A percentile compares a stretch with the other conserved stretches of the same genome.
phyloP scores from a whole-genome alignment of 2,888 invertebrate species.

The Cataglyphis rosenhaueri region DNA sequence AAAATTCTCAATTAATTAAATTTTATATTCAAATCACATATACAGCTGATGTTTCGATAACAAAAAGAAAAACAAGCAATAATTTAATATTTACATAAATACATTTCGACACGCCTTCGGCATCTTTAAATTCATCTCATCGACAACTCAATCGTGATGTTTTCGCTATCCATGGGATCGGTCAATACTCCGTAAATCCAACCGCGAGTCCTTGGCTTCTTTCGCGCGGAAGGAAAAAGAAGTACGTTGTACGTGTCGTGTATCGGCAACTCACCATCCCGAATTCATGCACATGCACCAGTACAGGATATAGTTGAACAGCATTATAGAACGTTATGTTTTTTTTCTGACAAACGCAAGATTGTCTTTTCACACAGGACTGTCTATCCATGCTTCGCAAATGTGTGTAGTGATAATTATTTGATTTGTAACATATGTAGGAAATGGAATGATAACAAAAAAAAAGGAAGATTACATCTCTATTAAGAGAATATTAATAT shows the following conservation, averaged over 20 bases:
- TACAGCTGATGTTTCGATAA: background rate
- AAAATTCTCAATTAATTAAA: background rate
- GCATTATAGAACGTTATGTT: conserved; percentile 66
- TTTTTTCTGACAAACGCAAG: conserved; percentile 67
- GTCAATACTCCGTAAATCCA: conserved; percentile 70
- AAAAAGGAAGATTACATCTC: background rate
- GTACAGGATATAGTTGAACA: conserved; percentile 18
- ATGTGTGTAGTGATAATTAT: background rate
- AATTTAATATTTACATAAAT: background rate
- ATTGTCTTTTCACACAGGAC: conserved; percentile 42
- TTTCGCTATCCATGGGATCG: conserved; percentile 47
- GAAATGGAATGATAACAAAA: background rate
- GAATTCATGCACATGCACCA: conserved; percentile 49
- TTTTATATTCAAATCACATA: background rate
- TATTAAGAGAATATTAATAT: background rate
- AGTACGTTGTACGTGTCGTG: conserved; percentile 71
- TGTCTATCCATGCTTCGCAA: background rate
- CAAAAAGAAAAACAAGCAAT: background rate
- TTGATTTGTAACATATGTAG: conserved; percentile 5
- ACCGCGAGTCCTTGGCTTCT: conserved; percentile 66
- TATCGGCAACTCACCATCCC: conserved; percentile 58
- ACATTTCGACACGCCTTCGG: background rate
- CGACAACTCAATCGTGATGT: conserved; percentile 69
- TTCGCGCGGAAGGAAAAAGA: conserved; percentile 68
- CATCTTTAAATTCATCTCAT: conserved; percentile 16